Evolutionary conservation across 2,888 invertebrate species (phyloP).

Genomic region (Epiblema foenella): DNA sequence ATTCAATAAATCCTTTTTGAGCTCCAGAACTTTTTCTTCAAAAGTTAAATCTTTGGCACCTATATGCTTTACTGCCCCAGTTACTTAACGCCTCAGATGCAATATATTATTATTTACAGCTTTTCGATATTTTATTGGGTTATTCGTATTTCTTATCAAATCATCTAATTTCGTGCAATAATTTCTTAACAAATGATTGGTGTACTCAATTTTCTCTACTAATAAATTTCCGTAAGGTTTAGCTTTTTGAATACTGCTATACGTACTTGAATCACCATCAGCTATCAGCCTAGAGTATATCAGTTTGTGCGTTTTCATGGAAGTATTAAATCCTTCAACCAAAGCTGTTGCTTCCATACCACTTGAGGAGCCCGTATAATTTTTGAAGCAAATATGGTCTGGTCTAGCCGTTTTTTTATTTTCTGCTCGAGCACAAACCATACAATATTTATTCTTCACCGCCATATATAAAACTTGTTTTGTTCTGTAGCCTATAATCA

Average conservation of each 20-base stretch:
- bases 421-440: slow-evolving; percentile 31
- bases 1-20: slow-evolving; percentile 17
- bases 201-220: slow-evolving; percentile 32
- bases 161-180: slow-evolving; percentile 22
- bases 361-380: slow-evolving; percentile 32
- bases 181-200: slow-evolving; percentile 35
- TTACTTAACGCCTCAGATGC: slow-evolving; percentile 6
- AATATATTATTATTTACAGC: slow-evolving; percentile 14
- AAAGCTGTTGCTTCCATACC: slow-evolving; percentile 33
- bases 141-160: slow-evolving; percentile 18
- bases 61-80: slow-evolving; percentile 14
- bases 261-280: slow-evolving; percentile 44
- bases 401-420: background rate
- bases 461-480: slow-evolving; percentile 35
- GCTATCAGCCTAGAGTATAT: slow-evolving; percentile 43
- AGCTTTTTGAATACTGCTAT: slow-evolving; percentile 2
- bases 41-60: background rate
- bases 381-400: slow-evolving; percentile 35
- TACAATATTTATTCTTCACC: slow-evolving; percentile 42
- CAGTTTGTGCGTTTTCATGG: slow-evolving; percentile 19
- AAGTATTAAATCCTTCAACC: slow-evolving; percentile 44
- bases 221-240: slow-evolving; percentile 2
- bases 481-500: slow-evolving; percentile 2
- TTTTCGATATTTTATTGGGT: slow-evolving; percentile 26
- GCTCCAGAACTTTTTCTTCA: slow-evolving; percentile 3